phyloP scores from a whole-genome alignment of 2,888 invertebrate species.

The Melieria crassipennis region DNA sequence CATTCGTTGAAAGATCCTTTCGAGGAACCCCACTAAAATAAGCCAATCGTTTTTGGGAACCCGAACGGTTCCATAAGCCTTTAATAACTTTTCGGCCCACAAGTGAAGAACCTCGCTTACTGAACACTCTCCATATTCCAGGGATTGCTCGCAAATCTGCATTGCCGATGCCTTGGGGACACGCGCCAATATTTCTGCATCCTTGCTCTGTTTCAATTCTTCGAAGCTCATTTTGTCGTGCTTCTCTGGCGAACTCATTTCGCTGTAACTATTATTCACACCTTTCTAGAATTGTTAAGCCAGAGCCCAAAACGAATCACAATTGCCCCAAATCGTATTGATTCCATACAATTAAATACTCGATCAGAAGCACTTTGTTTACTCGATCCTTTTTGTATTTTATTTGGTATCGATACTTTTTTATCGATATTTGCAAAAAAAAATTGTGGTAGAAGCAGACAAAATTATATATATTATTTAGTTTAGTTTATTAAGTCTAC shows the following conservation, averaged over 20 bases:
- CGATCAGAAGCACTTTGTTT: too few relatives aligned
- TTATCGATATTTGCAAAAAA: too few relatives aligned
- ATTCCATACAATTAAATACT: too few relatives aligned
- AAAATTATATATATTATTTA: not conserved
- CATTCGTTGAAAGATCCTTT: slow-evolving; percentile 11
- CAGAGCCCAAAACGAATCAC: too few relatives aligned
- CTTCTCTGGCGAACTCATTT: too few relatives aligned
- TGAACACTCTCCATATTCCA: not conserved
- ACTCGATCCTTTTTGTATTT: too few relatives aligned
- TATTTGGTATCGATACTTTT: too few relatives aligned
- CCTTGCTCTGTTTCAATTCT: not conserved
- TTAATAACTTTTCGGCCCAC: slow-evolving; percentile 19
- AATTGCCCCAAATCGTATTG: too few relatives aligned
- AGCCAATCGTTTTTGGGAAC: slow-evolving; percentile 21
- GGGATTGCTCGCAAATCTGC: not conserved
- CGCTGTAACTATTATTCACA: too few relatives aligned
- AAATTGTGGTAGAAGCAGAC: too few relatives aligned
- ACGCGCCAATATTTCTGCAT: too few relatives aligned
- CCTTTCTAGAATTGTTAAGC: too few relatives aligned
- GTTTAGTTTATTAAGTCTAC: slow-evolving; percentile 1
- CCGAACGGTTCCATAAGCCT: slow-evolving; percentile 1
- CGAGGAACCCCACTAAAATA: slow-evolving; percentile 13
- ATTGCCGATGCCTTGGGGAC: slow-evolving; percentile 8
- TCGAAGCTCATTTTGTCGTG: not conserved
- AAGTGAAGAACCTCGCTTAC: slow-evolving; percentile 3